Evolutionary conservation across 2,797 vertebrate species (phyloP).

Genomic region (Brotula barbata): DNA sequence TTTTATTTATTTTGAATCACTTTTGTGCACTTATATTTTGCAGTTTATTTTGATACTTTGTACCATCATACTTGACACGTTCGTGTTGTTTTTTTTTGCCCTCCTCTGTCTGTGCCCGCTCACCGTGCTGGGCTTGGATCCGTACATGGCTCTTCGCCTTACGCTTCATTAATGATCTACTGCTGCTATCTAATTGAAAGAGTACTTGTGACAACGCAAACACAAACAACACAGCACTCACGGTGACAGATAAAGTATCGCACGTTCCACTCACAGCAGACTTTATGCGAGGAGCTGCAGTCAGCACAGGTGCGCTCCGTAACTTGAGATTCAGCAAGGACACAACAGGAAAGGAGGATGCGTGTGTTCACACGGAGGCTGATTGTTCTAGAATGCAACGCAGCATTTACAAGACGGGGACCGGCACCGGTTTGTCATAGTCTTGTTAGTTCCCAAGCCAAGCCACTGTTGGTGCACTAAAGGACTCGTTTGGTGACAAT

Average conservation of each 20-base stretch:
- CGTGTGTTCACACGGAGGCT: slow-evolving; percentile 35
- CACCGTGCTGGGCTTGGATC: slow-evolving; percentile 48
- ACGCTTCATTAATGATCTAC: slow-evolving; percentile 37
- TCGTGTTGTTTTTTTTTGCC: no score
- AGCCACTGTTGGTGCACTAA: neutral
- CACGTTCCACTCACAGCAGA: slow-evolving; percentile 1
- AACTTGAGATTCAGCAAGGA: slow-evolving; percentile 43
- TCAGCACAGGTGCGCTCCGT: slow-evolving; percentile 45
- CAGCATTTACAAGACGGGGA: slow-evolving; percentile 25
- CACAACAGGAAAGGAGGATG: slow-evolving; percentile 14
- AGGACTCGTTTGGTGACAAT: neutral
- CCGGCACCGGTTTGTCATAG: neutral
- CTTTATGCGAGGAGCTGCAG: slow-evolving; percentile 1
- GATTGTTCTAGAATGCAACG: slow-evolving; percentile 26
- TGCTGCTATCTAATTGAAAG: slow-evolving; percentile 10
- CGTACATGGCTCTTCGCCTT: slow-evolving; percentile 42
- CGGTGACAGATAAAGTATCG: slow-evolving; percentile 12
- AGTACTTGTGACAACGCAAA: slow-evolving; percentile 2
- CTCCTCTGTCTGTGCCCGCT: slow-evolving; percentile 8
- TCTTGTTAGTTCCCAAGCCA: neutral
- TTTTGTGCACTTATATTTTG: no score
- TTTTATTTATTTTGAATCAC: no score
- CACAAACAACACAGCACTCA: slow-evolving; percentile 6
- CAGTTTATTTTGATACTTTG: no score
- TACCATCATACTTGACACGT: no score